Evolutionary conservation across 2,888 invertebrate genomes (phyloP).

Genomic region (Strigamia crassipes): DNA sequence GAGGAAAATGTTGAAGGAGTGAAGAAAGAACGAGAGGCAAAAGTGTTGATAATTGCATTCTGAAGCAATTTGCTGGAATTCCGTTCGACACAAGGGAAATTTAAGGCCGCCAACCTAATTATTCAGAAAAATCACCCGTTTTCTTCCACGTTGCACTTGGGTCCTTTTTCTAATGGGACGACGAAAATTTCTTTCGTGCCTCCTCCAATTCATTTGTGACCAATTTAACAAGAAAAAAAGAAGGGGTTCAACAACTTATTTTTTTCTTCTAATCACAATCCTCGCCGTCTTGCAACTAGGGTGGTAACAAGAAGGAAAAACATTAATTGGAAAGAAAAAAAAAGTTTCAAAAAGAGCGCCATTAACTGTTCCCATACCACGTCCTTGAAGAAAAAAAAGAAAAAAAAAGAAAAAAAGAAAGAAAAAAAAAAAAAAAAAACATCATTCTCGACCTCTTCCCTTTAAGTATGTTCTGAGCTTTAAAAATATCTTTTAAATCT

Average conservation of each 20-base stretch:
- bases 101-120: neutral
- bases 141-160: neutral
- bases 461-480: neutral
- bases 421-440: neutral
- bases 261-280: neutral
- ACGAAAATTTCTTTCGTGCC: neutral
- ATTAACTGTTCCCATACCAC: neutral
- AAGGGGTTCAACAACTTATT: neutral
- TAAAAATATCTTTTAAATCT: neutral
- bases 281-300: neutral
- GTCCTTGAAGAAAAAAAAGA: neutral
- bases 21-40: neutral
- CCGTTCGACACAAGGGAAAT: neutral
- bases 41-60: neutral
- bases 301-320: neutral
- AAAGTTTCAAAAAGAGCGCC: neutral
- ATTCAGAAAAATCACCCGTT: neutral
- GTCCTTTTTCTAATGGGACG: neutral
- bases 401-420: neutral
- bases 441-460: neutral
- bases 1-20: neutral
- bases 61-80: neutral
- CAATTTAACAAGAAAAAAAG: neutral
- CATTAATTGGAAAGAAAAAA: neutral
- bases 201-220: neutral